phyloP scores from a whole-genome alignment of 2,888 invertebrate genomes.

The Toxonevra muliebris region DNA sequence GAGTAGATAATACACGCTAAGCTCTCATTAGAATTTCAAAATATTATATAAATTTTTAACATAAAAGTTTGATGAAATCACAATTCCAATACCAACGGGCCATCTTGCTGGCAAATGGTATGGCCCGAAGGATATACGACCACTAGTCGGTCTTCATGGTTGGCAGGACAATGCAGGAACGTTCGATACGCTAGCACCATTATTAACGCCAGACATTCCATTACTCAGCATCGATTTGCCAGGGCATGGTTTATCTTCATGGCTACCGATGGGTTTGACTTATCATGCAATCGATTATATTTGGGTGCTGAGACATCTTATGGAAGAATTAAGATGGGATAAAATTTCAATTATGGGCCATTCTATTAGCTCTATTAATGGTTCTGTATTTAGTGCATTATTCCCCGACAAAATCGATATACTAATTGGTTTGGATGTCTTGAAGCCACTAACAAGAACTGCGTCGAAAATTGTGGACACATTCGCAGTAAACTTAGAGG shows the following conservation, averaged over 20 bases:
- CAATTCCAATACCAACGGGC: slow-evolving; percentile 76
- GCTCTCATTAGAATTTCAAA: no score
- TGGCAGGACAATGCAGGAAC: slow-evolving; percentile 67
- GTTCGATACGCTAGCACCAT: slow-evolving; percentile 76
- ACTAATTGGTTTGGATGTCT: slow-evolving; percentile 55
- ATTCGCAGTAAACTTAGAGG: slow-evolving; percentile 63
- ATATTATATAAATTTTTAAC: no score
- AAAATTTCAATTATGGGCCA: slow-evolving; percentile 75
- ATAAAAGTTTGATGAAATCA: slow-evolving; percentile 70
- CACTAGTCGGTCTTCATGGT: slow-evolving; percentile 78
- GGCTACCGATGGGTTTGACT: slow-evolving; percentile 70
- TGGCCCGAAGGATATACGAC: slow-evolving; percentile 72
- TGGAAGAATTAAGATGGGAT: slow-evolving; percentile 74
- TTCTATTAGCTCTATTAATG: slow-evolving; percentile 73
- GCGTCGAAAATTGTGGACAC: slow-evolving; percentile 46
- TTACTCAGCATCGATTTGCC: slow-evolving; percentile 75
- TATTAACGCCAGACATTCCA: slow-evolving; percentile 66
- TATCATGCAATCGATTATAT: slow-evolving; percentile 65
- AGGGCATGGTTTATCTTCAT: slow-evolving; percentile 77
- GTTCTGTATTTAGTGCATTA: slow-evolving; percentile 70
- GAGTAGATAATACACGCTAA: no score
- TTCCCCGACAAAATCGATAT: slow-evolving; percentile 69
- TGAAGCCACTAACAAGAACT: slow-evolving; percentile 55
- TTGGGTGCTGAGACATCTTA: slow-evolving; percentile 67
- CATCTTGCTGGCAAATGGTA: slow-evolving; percentile 74